phyloP scores from a whole-genome alignment of 2,797 vertebrate species.

The Oreochromis grahami region DNA sequence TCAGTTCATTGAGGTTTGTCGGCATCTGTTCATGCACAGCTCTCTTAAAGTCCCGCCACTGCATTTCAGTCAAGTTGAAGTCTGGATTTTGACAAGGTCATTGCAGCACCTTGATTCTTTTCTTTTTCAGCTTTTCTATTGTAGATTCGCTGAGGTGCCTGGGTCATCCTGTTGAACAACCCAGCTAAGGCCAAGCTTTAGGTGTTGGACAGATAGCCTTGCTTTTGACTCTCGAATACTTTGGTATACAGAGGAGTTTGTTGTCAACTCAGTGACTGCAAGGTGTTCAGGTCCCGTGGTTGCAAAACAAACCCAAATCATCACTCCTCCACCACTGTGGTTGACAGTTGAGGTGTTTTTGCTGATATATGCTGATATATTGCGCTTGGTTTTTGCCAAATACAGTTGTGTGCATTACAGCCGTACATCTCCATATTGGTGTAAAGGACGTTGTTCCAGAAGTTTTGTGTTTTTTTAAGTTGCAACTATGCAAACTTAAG shows the following conservation, averaged over 20 bases:
- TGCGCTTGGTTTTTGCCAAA: not conserved
- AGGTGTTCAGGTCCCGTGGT: not conserved
- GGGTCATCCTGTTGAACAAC: not conserved
- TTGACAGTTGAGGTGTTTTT: not conserved
- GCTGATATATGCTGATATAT: not conserved
- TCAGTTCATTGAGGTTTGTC: not conserved
- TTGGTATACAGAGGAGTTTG: not conserved
- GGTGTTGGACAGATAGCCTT: not conserved
- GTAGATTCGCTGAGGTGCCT: not conserved
- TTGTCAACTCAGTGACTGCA: not conserved
- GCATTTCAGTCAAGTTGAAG: not conserved
- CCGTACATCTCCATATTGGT: not conserved
- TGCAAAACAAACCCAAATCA: not conserved
- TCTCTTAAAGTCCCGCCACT: not conserved
- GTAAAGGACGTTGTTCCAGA: not conserved
- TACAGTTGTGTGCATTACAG: fast-evolving
- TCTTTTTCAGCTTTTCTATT: not conserved
- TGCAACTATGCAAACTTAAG: not conserved
- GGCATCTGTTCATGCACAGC: not conserved
- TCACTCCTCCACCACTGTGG: not conserved
- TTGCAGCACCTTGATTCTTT: not conserved
- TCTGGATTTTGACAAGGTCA: not conserved
- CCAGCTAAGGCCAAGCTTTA: fast-evolving
- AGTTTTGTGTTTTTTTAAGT: not conserved
- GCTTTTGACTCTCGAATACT: not conserved